These are phyloP conservation scores for Ormyrus rosae DNA, from an alignment of 2,888 invertebrate species.

Conservation along the genomic window DNA sequence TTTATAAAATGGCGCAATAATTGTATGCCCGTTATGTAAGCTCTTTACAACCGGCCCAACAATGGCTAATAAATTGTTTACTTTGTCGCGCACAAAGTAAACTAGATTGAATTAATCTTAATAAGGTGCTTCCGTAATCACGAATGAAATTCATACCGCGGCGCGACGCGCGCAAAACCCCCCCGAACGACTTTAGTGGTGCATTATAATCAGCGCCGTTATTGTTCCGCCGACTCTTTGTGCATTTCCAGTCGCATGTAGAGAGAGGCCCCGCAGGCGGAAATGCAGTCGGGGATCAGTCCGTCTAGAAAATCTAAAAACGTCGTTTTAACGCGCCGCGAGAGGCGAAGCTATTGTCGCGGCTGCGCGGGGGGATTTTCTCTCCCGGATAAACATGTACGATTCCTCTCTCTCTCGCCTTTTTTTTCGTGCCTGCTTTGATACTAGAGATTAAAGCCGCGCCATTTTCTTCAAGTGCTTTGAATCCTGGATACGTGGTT, in stretches of 20 bases:
- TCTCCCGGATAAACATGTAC: conserved; percentile 15
- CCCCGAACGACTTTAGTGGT: conserved; percentile 8
- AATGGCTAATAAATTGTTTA: neutral
- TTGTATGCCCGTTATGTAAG: too few species aligned
- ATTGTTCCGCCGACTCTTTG: conserved; percentile 51
- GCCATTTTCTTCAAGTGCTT: conserved; percentile 30
- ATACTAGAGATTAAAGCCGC: conserved; percentile 49
- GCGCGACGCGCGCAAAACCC: neutral
- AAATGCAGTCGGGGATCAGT: conserved; percentile 18
- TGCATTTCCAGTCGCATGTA: conserved; percentile 12
- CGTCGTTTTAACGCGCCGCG: conserved; percentile 32
- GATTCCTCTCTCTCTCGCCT: conserved; percentile 11
- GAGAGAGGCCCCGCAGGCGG: neutral
- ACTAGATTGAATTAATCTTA: conserved; percentile 5
- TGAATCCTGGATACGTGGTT: conserved; percentile 43
- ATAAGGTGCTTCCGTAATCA: conserved; percentile 25
- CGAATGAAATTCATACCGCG: conserved; percentile 21
- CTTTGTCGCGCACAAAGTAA: neutral
- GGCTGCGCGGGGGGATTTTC: conserved; percentile 29
- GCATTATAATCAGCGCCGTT: conserved; percentile 44
- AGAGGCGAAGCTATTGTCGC: conserved; percentile 36
- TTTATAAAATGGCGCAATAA: too few species aligned
- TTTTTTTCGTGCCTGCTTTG: conserved; percentile 48
- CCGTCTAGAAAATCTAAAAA: conserved; percentile 44
- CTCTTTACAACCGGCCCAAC: too few species aligned